phyloP scores from a whole-genome alignment of 2,888 invertebrate species.

The Phasia obesa region DNA sequence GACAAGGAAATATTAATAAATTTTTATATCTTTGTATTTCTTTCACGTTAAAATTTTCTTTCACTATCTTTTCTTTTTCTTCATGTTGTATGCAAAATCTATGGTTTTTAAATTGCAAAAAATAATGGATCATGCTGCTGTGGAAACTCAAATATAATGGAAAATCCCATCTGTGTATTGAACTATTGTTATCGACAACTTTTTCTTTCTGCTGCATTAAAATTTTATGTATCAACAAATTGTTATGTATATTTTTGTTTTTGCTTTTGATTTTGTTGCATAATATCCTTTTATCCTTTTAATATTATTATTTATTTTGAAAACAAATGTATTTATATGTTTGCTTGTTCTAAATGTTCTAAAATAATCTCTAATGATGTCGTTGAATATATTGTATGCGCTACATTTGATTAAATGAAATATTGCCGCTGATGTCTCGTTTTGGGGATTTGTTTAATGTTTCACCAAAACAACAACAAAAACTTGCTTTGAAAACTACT shows the following conservation, averaged over 20 bases:
- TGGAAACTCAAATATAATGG: background rate
- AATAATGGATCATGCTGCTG: slow-evolving; percentile 17
- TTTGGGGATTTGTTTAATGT: slow-evolving; percentile 46
- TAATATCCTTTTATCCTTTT: background rate
- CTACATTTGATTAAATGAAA: slow-evolving; percentile 71
- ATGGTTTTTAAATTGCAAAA: slow-evolving; percentile 3
- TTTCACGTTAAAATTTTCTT: slow-evolving; percentile 3
- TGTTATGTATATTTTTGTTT: slow-evolving; percentile 18
- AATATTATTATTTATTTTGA: background rate
- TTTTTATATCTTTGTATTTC: background rate
- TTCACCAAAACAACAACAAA: slow-evolving; percentile 13
- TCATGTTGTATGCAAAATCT: background rate
- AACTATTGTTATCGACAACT: slow-evolving; percentile 3
- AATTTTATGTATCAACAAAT: slow-evolving; percentile 29
- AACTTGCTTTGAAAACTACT: slow-evolving; percentile 4
- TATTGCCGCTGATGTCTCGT: slow-evolving; percentile 60
- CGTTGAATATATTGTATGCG: slow-evolving; percentile 47
- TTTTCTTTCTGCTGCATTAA: slow-evolving; percentile 39
- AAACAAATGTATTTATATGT: background rate
- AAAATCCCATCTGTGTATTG: slow-evolving; percentile 1
- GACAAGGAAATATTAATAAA: background rate
- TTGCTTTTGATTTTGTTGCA: slow-evolving; percentile 18
- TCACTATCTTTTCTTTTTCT: background rate
- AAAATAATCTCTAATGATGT: slow-evolving; percentile 49
- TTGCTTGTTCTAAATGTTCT: slow-evolving; percentile 19